phyloP scores from a whole-genome alignment of 2,888 invertebrate genomes.

The Dendrolimus pini region DNA sequence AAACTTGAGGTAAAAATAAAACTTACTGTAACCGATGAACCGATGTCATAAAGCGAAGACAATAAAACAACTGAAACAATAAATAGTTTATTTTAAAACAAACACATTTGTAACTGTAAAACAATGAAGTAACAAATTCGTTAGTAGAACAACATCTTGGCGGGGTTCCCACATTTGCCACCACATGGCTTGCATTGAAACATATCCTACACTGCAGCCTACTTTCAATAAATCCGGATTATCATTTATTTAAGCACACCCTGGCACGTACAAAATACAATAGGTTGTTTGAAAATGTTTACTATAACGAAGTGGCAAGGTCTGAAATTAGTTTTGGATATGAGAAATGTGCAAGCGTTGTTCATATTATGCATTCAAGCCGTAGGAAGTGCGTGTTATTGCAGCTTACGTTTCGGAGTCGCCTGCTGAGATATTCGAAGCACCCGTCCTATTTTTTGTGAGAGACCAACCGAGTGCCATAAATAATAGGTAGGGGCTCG shows the following conservation, averaged over 20 bases:
- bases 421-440: conserved; percentile 73
- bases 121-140: conserved; percentile 68
- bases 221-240: conserved; percentile 73
- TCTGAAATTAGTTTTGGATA: conserved; percentile 30
- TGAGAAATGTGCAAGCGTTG: conserved; percentile 40
- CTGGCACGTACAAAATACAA: conserved; percentile 27
- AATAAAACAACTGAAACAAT: neutral
- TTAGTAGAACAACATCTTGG: conserved; percentile 70
- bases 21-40: conserved; percentile 12
- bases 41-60: conserved; percentile 1
- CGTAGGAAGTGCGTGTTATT: conserved; percentile 73
- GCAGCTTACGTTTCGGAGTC: conserved; percentile 71
- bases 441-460: conserved; percentile 74
- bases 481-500: conserved; percentile 75
- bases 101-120: conserved; percentile 37
- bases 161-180: conserved; percentile 73
- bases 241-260: conserved; percentile 53
- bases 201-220: conserved; percentile 48
- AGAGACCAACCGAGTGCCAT: conserved; percentile 74
- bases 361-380: conserved; percentile 41
- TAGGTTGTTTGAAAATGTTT: conserved; percentile 29
- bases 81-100: conserved; percentile 25
- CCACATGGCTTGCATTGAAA: conserved; percentile 68
- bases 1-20: conserved; percentile 7
- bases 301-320: conserved; percentile 37